These are phyloP conservation scores for Ellobius talpinus DNA, from an alignment of 2,113 vertebrate genomes.

Conservation along the genomic window DNA sequence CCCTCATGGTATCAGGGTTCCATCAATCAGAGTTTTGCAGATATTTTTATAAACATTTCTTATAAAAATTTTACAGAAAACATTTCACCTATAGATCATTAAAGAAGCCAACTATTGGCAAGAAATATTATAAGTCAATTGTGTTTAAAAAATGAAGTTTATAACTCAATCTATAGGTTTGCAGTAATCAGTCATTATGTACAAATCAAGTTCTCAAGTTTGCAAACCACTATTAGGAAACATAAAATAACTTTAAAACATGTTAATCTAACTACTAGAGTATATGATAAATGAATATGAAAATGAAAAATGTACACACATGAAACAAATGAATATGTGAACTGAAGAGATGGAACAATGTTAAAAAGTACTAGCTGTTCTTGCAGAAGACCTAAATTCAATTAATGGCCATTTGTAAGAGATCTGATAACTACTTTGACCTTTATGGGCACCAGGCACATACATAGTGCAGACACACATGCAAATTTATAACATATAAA, in stretches of 20 bases:
- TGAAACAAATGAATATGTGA: background rate
- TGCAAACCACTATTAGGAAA: slow-evolving; percentile 3
- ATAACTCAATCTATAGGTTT: slow-evolving; percentile 22
- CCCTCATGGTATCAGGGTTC: background rate
- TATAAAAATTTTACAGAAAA: slow-evolving; percentile 6
- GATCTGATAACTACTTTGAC: background rate
- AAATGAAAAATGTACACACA: background rate
- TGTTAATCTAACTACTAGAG: background rate
- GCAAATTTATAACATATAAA: too few relatives aligned
- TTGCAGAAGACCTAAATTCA: background rate
- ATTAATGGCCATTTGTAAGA: background rate
- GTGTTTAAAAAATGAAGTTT: slow-evolving; percentile 40
- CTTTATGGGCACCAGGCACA: background rate
- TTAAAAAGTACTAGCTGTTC: background rate
- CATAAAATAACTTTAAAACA: background rate
- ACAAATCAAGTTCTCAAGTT: background rate
- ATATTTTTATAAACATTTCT: slow-evolving; percentile 22
- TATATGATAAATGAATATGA: background rate
- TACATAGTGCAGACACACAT: background rate
- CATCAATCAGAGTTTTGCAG: slow-evolving; percentile 26
- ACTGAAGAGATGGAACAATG: background rate
- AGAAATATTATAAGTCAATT: slow-evolving; percentile 34
- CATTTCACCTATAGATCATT: slow-evolving; percentile 45
- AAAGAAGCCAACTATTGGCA: slow-evolving; percentile 39
- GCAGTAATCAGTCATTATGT: background rate